phyloP scores from a whole-genome alignment of 2,113 vertebrate genomes.

The Tyto alba region DNA sequence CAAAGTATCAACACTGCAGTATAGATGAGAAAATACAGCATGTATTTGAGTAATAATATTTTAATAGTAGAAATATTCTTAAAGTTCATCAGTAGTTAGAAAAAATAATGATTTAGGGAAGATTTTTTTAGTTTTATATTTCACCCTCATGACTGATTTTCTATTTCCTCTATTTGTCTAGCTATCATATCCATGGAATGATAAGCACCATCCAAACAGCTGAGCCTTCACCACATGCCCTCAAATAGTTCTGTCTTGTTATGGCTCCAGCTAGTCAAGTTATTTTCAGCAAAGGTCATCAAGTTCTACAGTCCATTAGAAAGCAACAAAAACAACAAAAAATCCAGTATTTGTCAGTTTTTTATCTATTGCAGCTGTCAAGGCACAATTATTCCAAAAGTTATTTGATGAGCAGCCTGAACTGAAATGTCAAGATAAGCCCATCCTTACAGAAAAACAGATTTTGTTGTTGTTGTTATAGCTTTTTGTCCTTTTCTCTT shows the following conservation, averaged over 20 bases:
- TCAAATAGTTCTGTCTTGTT: slow-evolving; percentile 16
- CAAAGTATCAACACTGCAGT: neutral
- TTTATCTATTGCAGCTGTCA: neutral
- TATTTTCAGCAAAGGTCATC: slow-evolving; percentile 43
- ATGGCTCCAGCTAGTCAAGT: neutral
- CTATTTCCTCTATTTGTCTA: neutral
- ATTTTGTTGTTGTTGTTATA: neutral
- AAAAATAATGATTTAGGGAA: neutral
- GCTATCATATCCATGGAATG: neutral
- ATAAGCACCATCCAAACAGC: neutral
- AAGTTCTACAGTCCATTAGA: neutral
- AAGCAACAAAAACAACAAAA: neutral
- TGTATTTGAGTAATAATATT: neutral
- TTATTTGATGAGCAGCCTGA: neutral
- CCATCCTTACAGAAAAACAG: neutral
- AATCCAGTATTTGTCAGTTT: neutral
- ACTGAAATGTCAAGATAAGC: neutral
- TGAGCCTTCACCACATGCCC: neutral
- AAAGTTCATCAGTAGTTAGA: neutral
- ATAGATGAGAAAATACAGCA: neutral
- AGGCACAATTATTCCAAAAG: neutral
- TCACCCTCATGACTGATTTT: neutral
- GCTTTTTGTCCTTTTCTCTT: neutral
- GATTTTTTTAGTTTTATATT: neutral
- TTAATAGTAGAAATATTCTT: neutral